Percentiles rank a stretch among this genome's conserved stretches.
Conservation (phyloP, 2,888 invertebrate genomes). For the Drymonia ruficornis region DNA sequence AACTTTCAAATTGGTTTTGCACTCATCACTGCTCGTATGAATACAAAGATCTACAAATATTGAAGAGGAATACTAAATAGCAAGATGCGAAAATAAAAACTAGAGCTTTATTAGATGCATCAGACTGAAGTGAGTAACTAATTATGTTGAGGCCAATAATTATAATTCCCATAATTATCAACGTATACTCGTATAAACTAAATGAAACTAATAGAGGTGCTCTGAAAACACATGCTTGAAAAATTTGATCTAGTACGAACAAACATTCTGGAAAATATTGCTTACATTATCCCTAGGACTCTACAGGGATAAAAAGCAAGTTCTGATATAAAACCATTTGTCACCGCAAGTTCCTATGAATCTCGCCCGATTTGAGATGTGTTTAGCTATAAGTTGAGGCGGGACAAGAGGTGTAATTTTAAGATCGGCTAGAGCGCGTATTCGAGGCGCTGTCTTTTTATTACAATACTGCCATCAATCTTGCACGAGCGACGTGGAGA, state of each 20-base stretch:
- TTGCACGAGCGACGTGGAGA: not conserved
- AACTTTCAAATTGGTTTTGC: constrained; percentile 21
- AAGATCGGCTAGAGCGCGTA: constrained; percentile 5
- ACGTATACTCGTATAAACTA: too few relatives aligned
- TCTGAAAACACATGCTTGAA: too few relatives aligned
- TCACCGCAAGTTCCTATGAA: constrained; percentile 5
- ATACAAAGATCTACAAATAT: not conserved
- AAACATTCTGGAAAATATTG: not conserved
- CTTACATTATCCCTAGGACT: not conserved
- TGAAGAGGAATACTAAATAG: not conserved
- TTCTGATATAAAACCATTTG: constrained; percentile 1
- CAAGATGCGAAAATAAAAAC: not conserved
- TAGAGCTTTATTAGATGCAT: not conserved
- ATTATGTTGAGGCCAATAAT: too few relatives aligned
- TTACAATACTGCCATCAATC: constrained; percentile 6
- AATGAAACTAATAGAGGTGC: too few relatives aligned
- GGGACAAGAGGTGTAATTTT: constrained; percentile 6
- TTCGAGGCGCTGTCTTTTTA: constrained; percentile 1
- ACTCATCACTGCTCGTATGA: constrained; percentile 17
- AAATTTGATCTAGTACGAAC: not conserved
- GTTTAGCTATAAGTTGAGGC: constrained; percentile 5
- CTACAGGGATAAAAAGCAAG: constrained; percentile 1
- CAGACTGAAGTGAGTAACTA: too few relatives aligned
- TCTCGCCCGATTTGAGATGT: constrained; percentile 1
- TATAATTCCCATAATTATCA: too few relatives aligned